These are phyloP conservation scores for Choristoneura fumiferana DNA, from an alignment of 1,140 invertebrate species.

Conservation along the genomic window DNA sequence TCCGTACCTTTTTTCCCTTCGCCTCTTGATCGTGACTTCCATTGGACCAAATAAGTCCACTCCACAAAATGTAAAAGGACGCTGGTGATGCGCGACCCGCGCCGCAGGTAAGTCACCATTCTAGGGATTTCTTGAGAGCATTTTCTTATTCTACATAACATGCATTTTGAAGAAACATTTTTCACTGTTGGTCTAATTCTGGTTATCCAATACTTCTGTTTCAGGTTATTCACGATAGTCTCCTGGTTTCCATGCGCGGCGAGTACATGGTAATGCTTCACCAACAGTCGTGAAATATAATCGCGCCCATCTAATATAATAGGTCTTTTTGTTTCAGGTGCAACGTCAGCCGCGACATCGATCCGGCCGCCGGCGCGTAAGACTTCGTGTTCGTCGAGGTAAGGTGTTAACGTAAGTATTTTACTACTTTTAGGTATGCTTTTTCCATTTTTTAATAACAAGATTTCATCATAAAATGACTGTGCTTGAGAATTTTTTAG, in stretches of 20 bases:
- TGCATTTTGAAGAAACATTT: background rate
- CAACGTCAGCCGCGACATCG: constrained; percentile 9
- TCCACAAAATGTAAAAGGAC: constrained; percentile 27
- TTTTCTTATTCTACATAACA: background rate
- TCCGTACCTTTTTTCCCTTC: constrained; percentile 44
- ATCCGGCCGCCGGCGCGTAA: constrained; percentile 18
- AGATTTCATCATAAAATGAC: constrained; percentile 22
- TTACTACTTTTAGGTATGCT: constrained; percentile 20
- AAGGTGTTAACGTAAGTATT: constrained; percentile 15
- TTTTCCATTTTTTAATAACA: constrained; percentile 19
- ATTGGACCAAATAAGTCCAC: constrained; percentile 43
- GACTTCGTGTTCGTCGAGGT: constrained; percentile 10
- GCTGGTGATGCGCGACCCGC: background rate
- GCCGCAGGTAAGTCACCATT: too few species aligned
- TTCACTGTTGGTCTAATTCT: background rate
- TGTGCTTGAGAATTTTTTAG: constrained; percentile 21
- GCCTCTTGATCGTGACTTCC: constrained; percentile 24
- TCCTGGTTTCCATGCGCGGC: background rate
- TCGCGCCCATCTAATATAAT: constrained; percentile 16
- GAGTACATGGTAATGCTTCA: background rate
- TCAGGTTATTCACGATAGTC: background rate
- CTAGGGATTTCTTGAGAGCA: too few species aligned
- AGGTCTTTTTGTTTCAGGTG: constrained; percentile 10
- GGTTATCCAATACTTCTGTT: background rate
- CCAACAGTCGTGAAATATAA: background rate